A percentile compares a stretch with the other conserved stretches of the same genome.
phyloP scores from a whole-genome alignment of 2,888 invertebrate species.

The Bruchidius siliquastri region DNA sequence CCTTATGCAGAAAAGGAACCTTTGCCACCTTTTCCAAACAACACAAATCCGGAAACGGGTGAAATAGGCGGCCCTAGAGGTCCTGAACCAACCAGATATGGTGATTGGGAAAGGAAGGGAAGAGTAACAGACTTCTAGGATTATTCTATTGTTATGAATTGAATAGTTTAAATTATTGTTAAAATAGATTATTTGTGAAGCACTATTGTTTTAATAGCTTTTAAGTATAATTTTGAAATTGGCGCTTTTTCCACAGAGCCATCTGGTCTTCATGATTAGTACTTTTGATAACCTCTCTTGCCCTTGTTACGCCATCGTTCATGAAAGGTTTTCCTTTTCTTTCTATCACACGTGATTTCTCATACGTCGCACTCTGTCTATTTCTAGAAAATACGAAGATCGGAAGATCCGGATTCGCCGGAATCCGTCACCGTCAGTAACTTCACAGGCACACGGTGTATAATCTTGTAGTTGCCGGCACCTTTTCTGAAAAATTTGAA shows the following conservation, averaged over 20 bases:
- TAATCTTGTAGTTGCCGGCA: neutral
- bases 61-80: slow-evolving; percentile 94
- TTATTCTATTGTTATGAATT: neutral
- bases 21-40: slow-evolving; percentile 77
- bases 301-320: neutral
- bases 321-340: neutral
- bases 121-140: slow-evolving; percentile 81
- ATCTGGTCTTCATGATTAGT: neutral
- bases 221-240: neutral
- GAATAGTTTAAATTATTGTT: too few relatives aligned
- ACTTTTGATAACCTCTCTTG: neutral
- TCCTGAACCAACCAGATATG: slow-evolving; percentile 97
- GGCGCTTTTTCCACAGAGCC: neutral
- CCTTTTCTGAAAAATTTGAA: neutral
- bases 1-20: slow-evolving; percentile 79
- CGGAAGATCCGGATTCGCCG: neutral
- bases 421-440: neutral
- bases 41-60: slow-evolving; percentile 87
- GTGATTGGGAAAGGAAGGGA: slow-evolving; percentile 99
- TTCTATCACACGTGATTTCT: neutral
- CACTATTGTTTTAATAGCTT: too few relatives aligned
- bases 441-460: neutral
- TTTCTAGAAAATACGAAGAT: neutral
- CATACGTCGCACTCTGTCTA: neutral
- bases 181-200: neutral